Base-by-base conservation (phyloP, 1,140 invertebrate genomes). In the Diorhabda elongata region DNA sequence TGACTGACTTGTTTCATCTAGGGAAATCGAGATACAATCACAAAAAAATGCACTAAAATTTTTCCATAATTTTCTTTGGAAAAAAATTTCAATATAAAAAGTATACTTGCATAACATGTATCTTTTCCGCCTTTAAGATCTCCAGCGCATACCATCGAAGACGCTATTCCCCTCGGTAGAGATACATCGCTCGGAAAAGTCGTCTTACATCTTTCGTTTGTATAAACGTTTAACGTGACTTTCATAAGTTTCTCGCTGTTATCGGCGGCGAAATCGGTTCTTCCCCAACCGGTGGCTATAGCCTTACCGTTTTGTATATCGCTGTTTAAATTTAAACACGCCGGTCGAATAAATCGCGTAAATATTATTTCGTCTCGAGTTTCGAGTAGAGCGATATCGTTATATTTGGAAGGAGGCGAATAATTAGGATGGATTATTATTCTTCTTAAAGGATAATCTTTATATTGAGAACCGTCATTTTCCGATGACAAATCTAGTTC, bases 131-230 rank as follows among this genome's bases (percentile, higher is more conserved):
- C 89, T 47, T 85, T 80, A 52, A 89, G 79, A 61, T 87, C 82
- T 1, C 91, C 91, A 0, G 91, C 92, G 75, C 92, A 94, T 58
- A 94, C 73, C 82, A 92, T 89, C 0, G 80, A 82, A 3, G 81
- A 71, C 8, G 77, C 77, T 44, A 90, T 85, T 0, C 89, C 88
- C 6, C 80, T 70, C 0, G 82, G 81, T 42, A 89, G 71, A 11
- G 83, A 80, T 11, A 76, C 81, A 41, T 78, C 67, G 42, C 74
- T 73, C 3, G 74, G 73, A 66, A 86, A 87, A 9, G 83, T 76
- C 3, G 81, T 77, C 47, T 85, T 80, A 75, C 90, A 92, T 7
- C 79, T 74, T 3, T 82, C 74, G 52, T 86, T 85, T 0, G 83
- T 73, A 3, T 90, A 81, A 4, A 90, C 80, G 45, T 86, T 81